Percentiles rank a stretch among this genome's conserved stretches.
These are phyloP conservation scores for Riptortus pedestris DNA, from an alignment of 1,140 invertebrate species.

Conservation along the genomic window DNA sequence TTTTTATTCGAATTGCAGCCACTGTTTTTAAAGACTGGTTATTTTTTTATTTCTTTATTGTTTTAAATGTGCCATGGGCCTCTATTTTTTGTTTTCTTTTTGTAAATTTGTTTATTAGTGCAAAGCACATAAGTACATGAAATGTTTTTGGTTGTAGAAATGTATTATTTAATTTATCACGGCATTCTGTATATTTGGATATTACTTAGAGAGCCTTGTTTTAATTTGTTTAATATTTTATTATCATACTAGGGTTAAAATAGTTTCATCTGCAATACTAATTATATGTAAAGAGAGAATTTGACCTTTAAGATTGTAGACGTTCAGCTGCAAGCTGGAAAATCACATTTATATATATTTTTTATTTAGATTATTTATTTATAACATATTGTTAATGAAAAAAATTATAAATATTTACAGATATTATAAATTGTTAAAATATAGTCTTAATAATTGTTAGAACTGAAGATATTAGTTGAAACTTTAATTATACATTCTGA, in stretches of 20 bases:
- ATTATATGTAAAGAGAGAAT: too few species aligned
- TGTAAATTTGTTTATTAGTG: constrained; percentile 13
- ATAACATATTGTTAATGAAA: not conserved
- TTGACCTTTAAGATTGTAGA: not conserved
- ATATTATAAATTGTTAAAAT: too few species aligned
- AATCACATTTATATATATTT: constrained; percentile 2
- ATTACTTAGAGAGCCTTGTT: not conserved
- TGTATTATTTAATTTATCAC: constrained; percentile 10
- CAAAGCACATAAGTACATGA: constrained; percentile 13
- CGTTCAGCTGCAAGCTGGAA: not conserved
- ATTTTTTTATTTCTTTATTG: not conserved
- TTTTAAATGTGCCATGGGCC: constrained; percentile 14
- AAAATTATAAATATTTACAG: not conserved
- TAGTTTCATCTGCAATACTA: not conserved
- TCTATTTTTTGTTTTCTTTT: not conserved
- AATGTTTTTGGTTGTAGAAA: constrained; percentile 2
- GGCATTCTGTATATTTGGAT: not conserved
- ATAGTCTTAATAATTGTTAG: too few species aligned
- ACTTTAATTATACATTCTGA: too few species aligned
- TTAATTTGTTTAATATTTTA: not conserved
- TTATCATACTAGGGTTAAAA: not conserved
- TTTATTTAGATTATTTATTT: constrained; percentile 7
- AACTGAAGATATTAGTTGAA: too few species aligned
- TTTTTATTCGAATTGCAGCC: not conserved
- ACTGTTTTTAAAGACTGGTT: constrained; percentile 10